Evolutionary conservation across 2,888 invertebrate genomes (phyloP), one percentile per base, ranked within the genome.

Genomic region (Cantharis flavilabris): DNA sequence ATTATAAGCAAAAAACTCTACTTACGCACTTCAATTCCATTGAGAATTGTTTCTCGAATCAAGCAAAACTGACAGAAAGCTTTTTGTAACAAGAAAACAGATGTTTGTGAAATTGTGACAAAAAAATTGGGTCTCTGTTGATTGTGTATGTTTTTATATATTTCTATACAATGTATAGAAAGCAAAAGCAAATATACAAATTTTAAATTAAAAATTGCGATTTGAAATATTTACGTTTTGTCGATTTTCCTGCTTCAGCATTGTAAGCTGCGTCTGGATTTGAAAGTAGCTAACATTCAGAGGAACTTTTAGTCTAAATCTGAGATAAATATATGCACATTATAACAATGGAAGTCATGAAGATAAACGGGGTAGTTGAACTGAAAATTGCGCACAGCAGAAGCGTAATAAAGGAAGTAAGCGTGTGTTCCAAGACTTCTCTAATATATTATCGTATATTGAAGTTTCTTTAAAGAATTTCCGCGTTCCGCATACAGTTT

Each of bases 361-460:
- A 73, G 73, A 70, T 73, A 67, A 26, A 67, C 65, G 73, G 69
- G 73, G 73, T 73, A 73, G 63, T 16, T 73, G 73, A 73, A 73
- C 73, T 69, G 73, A 73, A 73, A 62, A 69, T 73, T 73, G 63
- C 73, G n/a, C 33, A 20, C 20, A 67, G 72, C 67, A 69, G 26
- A 73, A 67, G 72, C 7, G 72, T 65, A 67, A 69, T 73, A 73
- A 73, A 33, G 28, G 33, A 69, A 65, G 33, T 33, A 49, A 73
- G 67, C 67, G 72, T 72, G 63, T 33, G 14, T n/a, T 65, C 14
- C 65, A 33, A 64, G 67, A 73, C 67, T 49, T 33, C 49, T 33
- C 65, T 71, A 67, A 73, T 73, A 67, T 73, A 67, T 67, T 64
- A 67, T 23, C 65, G 65, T 10, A 23, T 26, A 18, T 26, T 67